Evolutionary conservation across 1,140 invertebrate genomes (phyloP), one percentile per base, ranked within the genome.

Genomic region (Zaprionus ghesquierei): DNA sequence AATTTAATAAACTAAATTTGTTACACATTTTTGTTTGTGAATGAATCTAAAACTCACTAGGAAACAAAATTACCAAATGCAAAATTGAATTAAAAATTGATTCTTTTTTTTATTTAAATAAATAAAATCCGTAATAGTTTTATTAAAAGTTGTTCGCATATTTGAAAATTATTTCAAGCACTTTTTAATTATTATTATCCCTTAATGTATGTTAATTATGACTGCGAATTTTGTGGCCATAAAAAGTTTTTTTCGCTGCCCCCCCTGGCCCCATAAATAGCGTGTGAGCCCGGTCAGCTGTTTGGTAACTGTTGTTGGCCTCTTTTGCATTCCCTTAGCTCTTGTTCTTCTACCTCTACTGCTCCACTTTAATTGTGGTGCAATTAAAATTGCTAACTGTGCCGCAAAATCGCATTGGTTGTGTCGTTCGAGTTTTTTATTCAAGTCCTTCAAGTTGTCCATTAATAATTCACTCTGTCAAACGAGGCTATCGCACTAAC

Each of bases 361-460:
- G 8, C 18, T 46, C 9, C 25, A 44, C 65, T 61, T 41, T 69
- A 54, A 46, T 82, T 81, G 55, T 58, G 63, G 49, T 69, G 79
- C 79, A 86, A 87, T 86, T 86, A 87, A 79, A 87, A 82, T 79
- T 73, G 82, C 70, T 62, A 86, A 86, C 61, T 81, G 79, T 89
- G 56, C 58, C 66, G 71, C 74, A 75, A 82, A 86, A 87, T 86
- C 71, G 69, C 75, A 87, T 86, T 87, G 75, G 59, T 59, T 53
- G 74, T n/a, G n/a, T n/a, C n/a, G n/a, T n/a, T n/a, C n/a, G n/a
- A n/a, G n/a, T n/a, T n/a, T n/a, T n/a, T n/a, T n/a, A n/a, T n/a
- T n/a, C n/a, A n/a, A n/a, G n/a, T 62, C 68, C 22, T 29, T 35
- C 58, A 31, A 27, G 18, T 62, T 25, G n/a, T 35, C 33, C 60